Evolutionary conservation across 2,113 vertebrate genomes (phyloP), one percentile per base, ranked within the genome.

Genomic region (Philantomba maxwellii): DNA sequence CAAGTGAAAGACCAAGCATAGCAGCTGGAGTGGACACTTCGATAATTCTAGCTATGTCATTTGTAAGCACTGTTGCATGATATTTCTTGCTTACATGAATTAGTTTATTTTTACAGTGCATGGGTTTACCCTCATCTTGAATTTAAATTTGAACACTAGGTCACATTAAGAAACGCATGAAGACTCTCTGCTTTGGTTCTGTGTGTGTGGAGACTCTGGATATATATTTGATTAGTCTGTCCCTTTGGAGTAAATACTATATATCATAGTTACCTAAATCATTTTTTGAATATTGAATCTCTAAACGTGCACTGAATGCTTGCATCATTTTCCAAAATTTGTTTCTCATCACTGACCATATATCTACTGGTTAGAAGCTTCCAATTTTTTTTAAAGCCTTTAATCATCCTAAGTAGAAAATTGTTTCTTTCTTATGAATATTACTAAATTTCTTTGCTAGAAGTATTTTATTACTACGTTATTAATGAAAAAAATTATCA

Each of bases 1-100:
- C 93, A 96, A 98, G 93, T 84, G 86, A 96, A 95, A 58, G 1
- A 58, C 92, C 78, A 97, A 97, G 89, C 97, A n/a, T 97, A 97
- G 87, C 93, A 97, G 70, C 96, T 95, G 96, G 97, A 96, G 83
- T 86, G 96, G 97, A 97, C 97, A 95, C 98, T 97, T 97, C 96
- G 26, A 57, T 98, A 92, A 95, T 95, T 78, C 97, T 97, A 97
- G 94, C 96, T 97, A 19, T 97, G 30, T 96, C 94, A 93, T 83
- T 97, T 83, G 60, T 98, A 97, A 98, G 98, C 98, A 96, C 95
- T 97, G 84, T 90, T 98, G 98, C 98, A 99, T 98, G 99, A 77
- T 96, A 87, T 98, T 97, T 84, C 89, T 60, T 88, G 25, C 82
- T 97, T 77, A 91, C 84, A 28, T 82, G n/a, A 95, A 92, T 93